Percentiles rank a stretch among this genome's conserved stretches.
Conservation (phyloP, 2,797 vertebrate genomes). For the Epinephelus coioides region DNA sequence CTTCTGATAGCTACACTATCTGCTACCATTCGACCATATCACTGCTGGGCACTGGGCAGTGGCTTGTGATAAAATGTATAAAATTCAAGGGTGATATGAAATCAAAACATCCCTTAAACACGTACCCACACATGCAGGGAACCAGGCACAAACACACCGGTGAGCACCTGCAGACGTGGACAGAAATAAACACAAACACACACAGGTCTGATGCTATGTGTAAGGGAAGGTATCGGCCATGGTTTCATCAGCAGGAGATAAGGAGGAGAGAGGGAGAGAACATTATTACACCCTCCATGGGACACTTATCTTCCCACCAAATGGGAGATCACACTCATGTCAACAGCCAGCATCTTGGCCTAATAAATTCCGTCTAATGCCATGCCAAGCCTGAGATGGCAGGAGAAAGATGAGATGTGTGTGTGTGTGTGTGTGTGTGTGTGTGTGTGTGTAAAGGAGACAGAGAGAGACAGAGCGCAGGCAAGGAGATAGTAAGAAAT, state of each 20-base stretch:
- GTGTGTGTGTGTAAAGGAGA: neutral
- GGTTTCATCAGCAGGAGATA: conserved; percentile 84
- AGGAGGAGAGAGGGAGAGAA: conserved; percentile 77
- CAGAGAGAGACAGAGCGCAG: neutral
- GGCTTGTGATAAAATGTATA: conserved; percentile 55
- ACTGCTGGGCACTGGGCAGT: conserved; percentile 37
- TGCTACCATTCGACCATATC: conserved; percentile 39
- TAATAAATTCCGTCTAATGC: conserved; percentile 85
- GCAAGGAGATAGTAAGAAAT: conserved; percentile 22
- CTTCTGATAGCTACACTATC: conserved; percentile 46
- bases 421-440: conserved; percentile 11
- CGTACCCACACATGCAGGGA: conserved; percentile 20
- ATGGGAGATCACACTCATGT: conserved; percentile 85
- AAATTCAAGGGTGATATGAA: conserved; percentile 53
- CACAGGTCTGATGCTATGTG: conserved; percentile 34
- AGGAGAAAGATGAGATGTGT: conserved; percentile 55
- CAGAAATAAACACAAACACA: conserved; percentile 36
- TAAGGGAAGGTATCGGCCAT: conserved; percentile 63
- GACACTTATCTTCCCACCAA: conserved; percentile 85
- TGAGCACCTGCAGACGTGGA: conserved; percentile 12
- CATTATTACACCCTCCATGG: conserved; percentile 84
- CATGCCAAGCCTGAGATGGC: conserved; percentile 66
- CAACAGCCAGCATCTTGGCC: conserved; percentile 83
- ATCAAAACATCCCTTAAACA: conserved; percentile 55
- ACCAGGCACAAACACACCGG: conserved; percentile 12